Percentiles rank a stretch among this genome's conserved stretches.
phyloP scores from a whole-genome alignment of 2,888 invertebrate species.

The Muschampia plurimacula region DNA sequence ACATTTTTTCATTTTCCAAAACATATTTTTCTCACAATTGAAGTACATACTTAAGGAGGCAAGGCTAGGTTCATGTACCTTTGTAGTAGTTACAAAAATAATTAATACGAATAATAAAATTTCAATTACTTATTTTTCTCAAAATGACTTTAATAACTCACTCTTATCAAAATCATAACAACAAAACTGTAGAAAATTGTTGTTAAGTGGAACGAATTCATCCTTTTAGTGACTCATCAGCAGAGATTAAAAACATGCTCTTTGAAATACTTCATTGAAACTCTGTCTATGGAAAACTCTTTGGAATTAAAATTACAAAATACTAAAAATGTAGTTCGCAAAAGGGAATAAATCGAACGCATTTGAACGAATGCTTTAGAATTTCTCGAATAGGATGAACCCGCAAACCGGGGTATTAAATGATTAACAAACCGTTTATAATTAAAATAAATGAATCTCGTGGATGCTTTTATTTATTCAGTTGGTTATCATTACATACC shows the following conservation, averaged over 20 bases:
- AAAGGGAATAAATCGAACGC: conserved; percentile 24
- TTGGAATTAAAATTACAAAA: conserved; percentile 19
- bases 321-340: conserved; percentile 9
- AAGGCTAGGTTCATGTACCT: too few relatives aligned
- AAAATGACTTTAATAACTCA: too few relatives aligned
- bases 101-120: too few relatives aligned
- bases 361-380: conserved; percentile 27
- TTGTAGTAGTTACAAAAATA: too few relatives aligned
- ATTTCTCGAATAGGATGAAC: conserved; percentile 29
- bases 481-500: too few relatives aligned
- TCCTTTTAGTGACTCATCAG: neutral
- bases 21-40: too few relatives aligned
- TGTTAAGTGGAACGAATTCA: conserved; percentile 7
- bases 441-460: neutral
- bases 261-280: conserved; percentile 21
- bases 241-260: conserved; percentile 5
- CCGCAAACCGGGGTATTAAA: conserved; percentile 43
- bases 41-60: too few relatives aligned
- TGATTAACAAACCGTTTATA: conserved; percentile 54
- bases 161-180: neutral
- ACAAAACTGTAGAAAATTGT: neutral
- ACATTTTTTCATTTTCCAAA: too few relatives aligned
- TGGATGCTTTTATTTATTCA: neutral
- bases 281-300: conserved; percentile 14
- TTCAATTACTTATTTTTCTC: neutral